A percentile compares a stretch with the other conserved stretches of the same genome.
These are phyloP conservation scores for Drosophila elegans DNA, from an alignment of 1,140 invertebrate species.

Conservation along the genomic window DNA sequence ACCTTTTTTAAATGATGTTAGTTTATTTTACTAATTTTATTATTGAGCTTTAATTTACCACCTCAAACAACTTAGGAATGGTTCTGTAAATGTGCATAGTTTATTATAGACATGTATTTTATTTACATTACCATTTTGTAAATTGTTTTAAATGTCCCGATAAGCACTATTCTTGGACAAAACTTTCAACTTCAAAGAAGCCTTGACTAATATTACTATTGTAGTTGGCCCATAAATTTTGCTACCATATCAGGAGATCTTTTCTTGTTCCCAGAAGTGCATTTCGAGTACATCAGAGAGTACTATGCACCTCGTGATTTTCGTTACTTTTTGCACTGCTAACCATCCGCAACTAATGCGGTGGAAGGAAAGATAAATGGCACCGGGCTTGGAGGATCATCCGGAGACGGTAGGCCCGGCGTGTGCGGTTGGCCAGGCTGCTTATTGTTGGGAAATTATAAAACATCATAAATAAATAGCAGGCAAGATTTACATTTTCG, in stretches of 20 bases:
- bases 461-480: slow-evolving; percentile 81
- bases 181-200: neutral
- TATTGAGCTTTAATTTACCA: too few species aligned
- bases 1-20: too few species aligned
- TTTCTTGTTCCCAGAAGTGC: slow-evolving; percentile 40
- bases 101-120: neutral
- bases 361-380: slow-evolving; percentile 9
- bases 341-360: slow-evolving; percentile 72
- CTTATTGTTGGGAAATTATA: slow-evolving; percentile 69
- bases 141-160: neutral
- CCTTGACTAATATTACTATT: slow-evolving; percentile 1
- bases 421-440: slow-evolving; percentile 72
- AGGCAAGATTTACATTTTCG: slow-evolving; percentile 57
- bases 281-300: slow-evolving; percentile 29
- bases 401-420: slow-evolving; percentile 39
- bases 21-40: too few species aligned
- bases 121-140: neutral
- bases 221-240: slow-evolving; percentile 41
- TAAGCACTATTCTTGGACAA: neutral
- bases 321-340: slow-evolving; percentile 45
- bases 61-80: too few species aligned
- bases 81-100: too few species aligned
- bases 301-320: slow-evolving; percentile 8
- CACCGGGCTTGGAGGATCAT: slow-evolving; percentile 8
- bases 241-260: slow-evolving; percentile 40